phyloP scores from a whole-genome alignment of 1,140 invertebrate species.

The Meloidogyne chitwoodi region DNA sequence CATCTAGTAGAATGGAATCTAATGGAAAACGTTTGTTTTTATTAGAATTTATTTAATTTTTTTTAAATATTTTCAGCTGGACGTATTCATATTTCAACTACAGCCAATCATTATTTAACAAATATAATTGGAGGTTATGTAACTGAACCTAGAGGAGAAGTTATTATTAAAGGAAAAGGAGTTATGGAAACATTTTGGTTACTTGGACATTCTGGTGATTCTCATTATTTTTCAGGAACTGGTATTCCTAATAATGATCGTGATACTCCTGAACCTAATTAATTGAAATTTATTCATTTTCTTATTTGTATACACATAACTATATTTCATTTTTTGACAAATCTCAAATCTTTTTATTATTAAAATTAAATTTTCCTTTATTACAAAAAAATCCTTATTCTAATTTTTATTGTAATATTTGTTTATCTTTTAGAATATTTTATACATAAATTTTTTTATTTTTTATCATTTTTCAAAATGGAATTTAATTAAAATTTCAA shows the following conservation, averaged over 20 bases:
- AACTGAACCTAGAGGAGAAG: conserved; percentile 29
- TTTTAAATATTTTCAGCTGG: no score
- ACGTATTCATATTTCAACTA: conserved; percentile 14
- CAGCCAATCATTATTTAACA: conserved; percentile 20
- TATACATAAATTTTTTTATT: no score
- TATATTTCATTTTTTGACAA: no score
- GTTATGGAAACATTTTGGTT: conserved; percentile 43
- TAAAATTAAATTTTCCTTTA: no score
- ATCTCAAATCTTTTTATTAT: no score
- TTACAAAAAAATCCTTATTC: no score
- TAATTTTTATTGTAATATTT: no score
- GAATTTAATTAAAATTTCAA: no score
- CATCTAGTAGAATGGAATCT: conserved; percentile 65
- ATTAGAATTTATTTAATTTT: not conserved
- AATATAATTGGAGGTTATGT: conserved; percentile 27
- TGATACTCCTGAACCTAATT: not conserved
- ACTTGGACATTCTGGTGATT: conserved; percentile 16
- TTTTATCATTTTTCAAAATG: no score
- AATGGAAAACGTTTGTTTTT: conserved; percentile 62
- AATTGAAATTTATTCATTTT: not conserved
- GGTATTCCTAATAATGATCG: not conserved
- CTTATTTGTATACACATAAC: no score
- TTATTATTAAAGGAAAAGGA: conserved; percentile 34
- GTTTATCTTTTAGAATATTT: no score
- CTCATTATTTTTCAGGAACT: not conserved